Conservation (phyloP, 2,888 invertebrate genomes). For the Aromia moschata region DNA sequence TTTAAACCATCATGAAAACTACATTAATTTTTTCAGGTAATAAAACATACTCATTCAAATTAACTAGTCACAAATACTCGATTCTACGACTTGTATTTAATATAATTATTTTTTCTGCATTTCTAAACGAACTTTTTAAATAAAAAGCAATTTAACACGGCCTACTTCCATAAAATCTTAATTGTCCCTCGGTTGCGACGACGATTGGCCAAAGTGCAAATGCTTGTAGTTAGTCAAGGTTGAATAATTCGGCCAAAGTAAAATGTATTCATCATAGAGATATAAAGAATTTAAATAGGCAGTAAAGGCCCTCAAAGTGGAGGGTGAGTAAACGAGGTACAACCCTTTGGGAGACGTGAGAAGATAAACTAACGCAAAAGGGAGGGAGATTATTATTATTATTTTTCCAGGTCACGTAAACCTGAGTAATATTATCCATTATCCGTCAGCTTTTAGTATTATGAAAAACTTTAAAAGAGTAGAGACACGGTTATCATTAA, state of each 20-base stretch:
- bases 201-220: constrained; percentile 18
- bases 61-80: too few species aligned
- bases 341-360: background rate
- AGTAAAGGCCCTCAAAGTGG: background rate
- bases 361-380: background rate
- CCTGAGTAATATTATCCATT: background rate
- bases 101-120: background rate
- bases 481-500: background rate
- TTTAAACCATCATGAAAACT: too few species aligned
- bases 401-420: constrained; percentile 2
- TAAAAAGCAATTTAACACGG: background rate
- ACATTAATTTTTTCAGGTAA: too few species aligned
- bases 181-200: background rate
- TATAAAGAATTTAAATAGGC: background rate
- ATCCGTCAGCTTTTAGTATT: background rate
- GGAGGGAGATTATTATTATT: background rate
- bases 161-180: background rate
- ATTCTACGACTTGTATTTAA: background rate
- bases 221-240: constrained; percentile 9
- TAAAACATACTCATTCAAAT: too few species aligned
- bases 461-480: background rate
- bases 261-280: background rate
- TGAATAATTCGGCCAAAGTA: constrained; percentile 2
- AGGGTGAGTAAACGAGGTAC: background rate
- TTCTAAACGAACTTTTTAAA: background rate